Evolutionary conservation across 2,888 invertebrate species (phyloP), one percentile per base, ranked within the genome.

Genomic region (Eudemis profundana): DNA sequence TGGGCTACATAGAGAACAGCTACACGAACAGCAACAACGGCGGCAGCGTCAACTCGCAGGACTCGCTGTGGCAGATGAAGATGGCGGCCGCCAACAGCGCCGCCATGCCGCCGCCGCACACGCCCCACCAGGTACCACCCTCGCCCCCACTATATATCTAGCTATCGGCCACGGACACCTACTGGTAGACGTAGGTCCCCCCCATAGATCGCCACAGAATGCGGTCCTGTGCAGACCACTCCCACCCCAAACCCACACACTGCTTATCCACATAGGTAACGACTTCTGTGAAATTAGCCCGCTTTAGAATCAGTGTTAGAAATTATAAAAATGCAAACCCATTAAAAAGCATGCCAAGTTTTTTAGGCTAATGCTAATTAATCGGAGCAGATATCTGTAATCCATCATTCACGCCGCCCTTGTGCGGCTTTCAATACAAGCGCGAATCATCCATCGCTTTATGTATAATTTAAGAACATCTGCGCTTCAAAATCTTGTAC

Each of bases 1-100:
- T 97, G 95, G 96, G 96, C 70, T 97, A 97, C 90, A 95, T 97
- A 90, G 97, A 97, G 85, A 97, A 97, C 89, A 97, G 97, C 85
- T 97, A 97, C 89, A 96, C 97, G 67, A 97, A 97, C 85, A 97
- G 97, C 67, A 97, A 97, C 92, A 97, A 97, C 86, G 97, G 97
- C n/a, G 98, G 98, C 73, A 97, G 97, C 77, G 97, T 98, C 65
- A 97, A 98, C 91, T 98, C 97, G 3, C 98, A 98, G 87, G 97
- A 98, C 86, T 98, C 98, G 40, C 90, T 98, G 78, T 97, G 98
- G 98, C 97, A 97, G 89, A 96, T 97, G 94, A 98, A 98, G 89
- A 96, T 96, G 94, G 96, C 96, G 0, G 96, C 96, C n/a, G 94
- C 93, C 2, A 95, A 95, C 76, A 94, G 94, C 73, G 95, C 94